Percentiles rank a stretch among this genome's conserved stretches.
Conservation (phyloP, 2,888 invertebrate species). For the Micoletzkya japonica region DNA sequence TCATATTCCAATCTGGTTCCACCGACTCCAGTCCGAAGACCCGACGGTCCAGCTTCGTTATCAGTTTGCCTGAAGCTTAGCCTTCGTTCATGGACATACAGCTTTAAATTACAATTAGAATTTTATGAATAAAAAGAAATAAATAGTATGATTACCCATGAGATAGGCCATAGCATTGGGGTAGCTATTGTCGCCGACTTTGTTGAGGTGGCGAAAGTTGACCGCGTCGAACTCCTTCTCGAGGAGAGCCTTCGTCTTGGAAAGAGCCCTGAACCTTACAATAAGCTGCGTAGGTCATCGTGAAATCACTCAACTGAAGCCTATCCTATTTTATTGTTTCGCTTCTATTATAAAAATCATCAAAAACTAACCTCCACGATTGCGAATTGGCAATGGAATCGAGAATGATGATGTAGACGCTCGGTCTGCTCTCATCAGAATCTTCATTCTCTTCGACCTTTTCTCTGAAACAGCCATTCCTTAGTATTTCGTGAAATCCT, state of each 20-base stretch:
- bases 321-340: too few species aligned
- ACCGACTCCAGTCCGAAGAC: not conserved
- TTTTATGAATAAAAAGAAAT: too few species aligned
- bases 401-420: constrained; percentile 9
- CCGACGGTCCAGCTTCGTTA: not conserved
- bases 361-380: not conserved
- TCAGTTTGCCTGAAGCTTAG: too few species aligned
- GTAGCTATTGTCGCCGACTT: constrained; percentile 13
- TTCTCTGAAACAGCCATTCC: not conserved
- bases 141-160: too few species aligned
- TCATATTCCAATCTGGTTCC: not conserved
- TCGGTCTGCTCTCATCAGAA: not conserved
- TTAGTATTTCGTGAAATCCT: too few species aligned
- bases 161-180: constrained; percentile 15
- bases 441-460: not conserved
- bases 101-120: too few species aligned
- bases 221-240: constrained; percentile 3
- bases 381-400: constrained; percentile 7
- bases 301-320: too few species aligned
- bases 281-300: too few species aligned
- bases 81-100: too few species aligned
- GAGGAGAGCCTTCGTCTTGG: constrained; percentile 1
- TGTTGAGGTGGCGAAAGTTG: constrained; percentile 13
- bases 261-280: not conserved
- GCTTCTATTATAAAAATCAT: too few species aligned